phyloP scores from a whole-genome alignment of 2,113 vertebrate genomes.

The Gobius niger region DNA sequence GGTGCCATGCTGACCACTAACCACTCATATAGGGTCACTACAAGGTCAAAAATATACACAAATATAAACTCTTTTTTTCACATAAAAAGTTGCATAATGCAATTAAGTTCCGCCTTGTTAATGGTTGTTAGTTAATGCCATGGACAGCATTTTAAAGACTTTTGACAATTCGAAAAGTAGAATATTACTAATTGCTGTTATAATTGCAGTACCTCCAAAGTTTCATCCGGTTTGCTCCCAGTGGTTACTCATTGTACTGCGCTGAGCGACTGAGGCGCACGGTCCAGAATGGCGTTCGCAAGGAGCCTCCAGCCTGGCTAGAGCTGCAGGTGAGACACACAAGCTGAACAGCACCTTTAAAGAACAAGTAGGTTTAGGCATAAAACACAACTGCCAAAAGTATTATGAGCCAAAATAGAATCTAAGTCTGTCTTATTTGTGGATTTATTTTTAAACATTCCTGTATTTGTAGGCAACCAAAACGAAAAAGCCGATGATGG shows the following conservation, averaged over 20 bases:
- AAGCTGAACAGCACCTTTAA: too few species aligned
- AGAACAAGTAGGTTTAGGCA: too few species aligned
- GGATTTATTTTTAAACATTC: background rate
- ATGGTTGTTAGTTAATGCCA: too few species aligned
- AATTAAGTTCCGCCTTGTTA: too few species aligned
- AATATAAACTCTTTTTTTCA: too few species aligned
- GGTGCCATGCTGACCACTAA: too few species aligned
- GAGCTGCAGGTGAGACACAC: constrained; percentile 87
- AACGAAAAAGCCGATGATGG: constrained; percentile 83
- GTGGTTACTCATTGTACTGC: constrained; percentile 83
- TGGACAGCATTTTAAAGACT: background rate
- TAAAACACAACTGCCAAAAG: too few species aligned
- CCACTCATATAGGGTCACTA: too few species aligned
- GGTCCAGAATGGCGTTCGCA: constrained; percentile 81
- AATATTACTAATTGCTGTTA: too few species aligned
- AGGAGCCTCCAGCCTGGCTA: constrained; percentile 89
- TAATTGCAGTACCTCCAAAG: constrained; percentile 86
- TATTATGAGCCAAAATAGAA: too few species aligned
- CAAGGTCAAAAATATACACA: too few species aligned
- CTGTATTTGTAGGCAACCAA: constrained; percentile 84
- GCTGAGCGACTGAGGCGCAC: constrained; percentile 86
- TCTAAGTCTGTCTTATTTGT: background rate
- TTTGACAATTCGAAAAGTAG: background rate
- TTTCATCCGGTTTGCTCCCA: constrained; percentile 85
- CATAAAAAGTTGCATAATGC: too few species aligned